Evolutionary conservation across 2,888 invertebrate species (phyloP), one percentile per base, ranked within the genome.

Genomic region (Diarsia mendica): DNA sequence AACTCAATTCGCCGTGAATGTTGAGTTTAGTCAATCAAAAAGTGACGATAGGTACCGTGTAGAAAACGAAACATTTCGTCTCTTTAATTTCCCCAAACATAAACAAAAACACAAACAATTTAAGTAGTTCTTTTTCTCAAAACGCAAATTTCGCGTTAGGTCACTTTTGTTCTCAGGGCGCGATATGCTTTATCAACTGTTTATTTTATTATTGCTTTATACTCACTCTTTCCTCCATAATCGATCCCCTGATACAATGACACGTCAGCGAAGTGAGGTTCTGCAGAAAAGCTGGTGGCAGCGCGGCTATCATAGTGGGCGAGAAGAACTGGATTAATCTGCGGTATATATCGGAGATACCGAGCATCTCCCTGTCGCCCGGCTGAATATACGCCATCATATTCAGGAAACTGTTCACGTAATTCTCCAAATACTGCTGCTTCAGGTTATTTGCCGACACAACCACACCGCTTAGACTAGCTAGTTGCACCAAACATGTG

Each of bases 401-500:
- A 75, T 94, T 94, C 84, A 96, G 87, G 76, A 96, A 96, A 83
- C 94, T 92, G 75, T 92, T 95, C 3, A 96, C 96, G 84, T 96
- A 96, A 83, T 95, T 95, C 82, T 96, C 94, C 79, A 96, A 92
- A 87, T 96, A 96, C 79, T 95, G 94, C 78, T 95, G 95, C 85
- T 96, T 96, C 8, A 94, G 81, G 81, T 93, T 93, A 77, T 89
- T 92, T 8, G 91, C 92, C 3, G 94, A 93, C 1, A 95, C 92
- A 6, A 95, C 92, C 5, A 93, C 93, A 5, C 96, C 96, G 79
- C 95, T 95, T 39, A 96, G 89, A 88, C 96, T 96, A 10, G 96
- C 96, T 76, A 99, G 94, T 91, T 99, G 99, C 15, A 98, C 98
- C 65, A 99, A 95, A 93, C 99, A 99, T 71, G 97, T 98, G 75